A percentile compares a stretch with the other conserved stretches of the same genome.
phyloP scores from a whole-genome alignment of 2,888 invertebrate genomes.

The Nemotelus pantherinus region DNA sequence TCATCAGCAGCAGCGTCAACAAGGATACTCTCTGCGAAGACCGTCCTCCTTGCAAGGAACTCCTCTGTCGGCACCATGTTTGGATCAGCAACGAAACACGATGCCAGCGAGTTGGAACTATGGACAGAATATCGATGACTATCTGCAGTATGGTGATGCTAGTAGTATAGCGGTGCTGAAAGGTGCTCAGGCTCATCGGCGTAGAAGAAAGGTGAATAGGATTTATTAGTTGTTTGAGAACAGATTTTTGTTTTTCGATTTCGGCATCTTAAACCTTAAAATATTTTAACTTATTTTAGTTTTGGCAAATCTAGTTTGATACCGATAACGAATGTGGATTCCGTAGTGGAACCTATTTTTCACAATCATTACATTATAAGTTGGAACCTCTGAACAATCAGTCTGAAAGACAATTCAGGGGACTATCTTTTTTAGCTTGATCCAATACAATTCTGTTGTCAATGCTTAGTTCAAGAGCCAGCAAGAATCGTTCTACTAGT shows the following conservation, averaged over 20 bases:
- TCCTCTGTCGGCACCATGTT: slow-evolving; percentile 13
- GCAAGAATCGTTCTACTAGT: too few relatives aligned
- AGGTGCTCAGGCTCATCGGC: slow-evolving; percentile 46
- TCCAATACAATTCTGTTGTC: too few relatives aligned
- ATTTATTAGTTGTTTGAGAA: slow-evolving; percentile 7
- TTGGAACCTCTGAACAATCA: too few relatives aligned
- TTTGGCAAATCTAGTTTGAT: too few relatives aligned
- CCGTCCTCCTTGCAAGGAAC: slow-evolving; percentile 38
- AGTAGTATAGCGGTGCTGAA: slow-evolving; percentile 40
- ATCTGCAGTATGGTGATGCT: slow-evolving; percentile 52
- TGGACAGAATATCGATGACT: slow-evolving; percentile 62
- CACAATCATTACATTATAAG: too few relatives aligned
- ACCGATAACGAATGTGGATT: too few relatives aligned
- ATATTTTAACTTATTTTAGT: too few relatives aligned
- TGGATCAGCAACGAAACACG: slow-evolving; percentile 57
- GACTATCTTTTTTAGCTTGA: too few relatives aligned
- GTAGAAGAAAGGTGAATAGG: slow-evolving; percentile 54
- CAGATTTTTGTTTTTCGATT: not conserved
- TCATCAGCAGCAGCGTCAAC: slow-evolving; percentile 40
- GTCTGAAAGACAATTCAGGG: too few relatives aligned
- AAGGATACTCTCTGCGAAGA: slow-evolving; percentile 60
- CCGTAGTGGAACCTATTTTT: too few relatives aligned
- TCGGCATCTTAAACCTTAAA: too few relatives aligned
- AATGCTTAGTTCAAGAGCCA: too few relatives aligned
- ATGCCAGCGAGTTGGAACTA: slow-evolving; percentile 58